Conservation (phyloP, 1,140 invertebrate species). For the Zaprionus africanus region DNA sequence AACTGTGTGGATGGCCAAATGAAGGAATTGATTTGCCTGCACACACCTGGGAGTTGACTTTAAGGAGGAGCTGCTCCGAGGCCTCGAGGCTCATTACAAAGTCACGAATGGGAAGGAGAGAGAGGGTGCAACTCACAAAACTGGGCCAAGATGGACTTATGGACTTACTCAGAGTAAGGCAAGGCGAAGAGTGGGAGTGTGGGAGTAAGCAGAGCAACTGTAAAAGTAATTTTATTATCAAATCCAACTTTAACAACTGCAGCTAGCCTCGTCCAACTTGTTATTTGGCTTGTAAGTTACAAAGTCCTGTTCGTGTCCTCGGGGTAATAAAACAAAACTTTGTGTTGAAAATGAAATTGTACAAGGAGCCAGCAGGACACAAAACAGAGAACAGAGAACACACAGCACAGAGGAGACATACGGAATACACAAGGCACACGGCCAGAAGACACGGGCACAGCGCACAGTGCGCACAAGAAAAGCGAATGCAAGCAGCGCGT, state of each 20-base stretch:
- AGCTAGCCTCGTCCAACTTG: slow-evolving; percentile 69
- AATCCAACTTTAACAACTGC: slow-evolving; percentile 81
- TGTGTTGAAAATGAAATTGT: slow-evolving; percentile 83
- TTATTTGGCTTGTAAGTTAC: slow-evolving; percentile 83
- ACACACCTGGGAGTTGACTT: slow-evolving; percentile 12
- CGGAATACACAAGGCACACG: slow-evolving; percentile 17
- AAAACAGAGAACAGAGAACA: background rate
- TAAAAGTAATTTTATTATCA: slow-evolving; percentile 83
- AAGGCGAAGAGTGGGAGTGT: background rate
- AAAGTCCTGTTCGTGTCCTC: slow-evolving; percentile 82
- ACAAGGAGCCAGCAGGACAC: slow-evolving; percentile 41
- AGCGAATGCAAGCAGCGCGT: slow-evolving; percentile 48
- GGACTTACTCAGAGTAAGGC: slow-evolving; percentile 40
- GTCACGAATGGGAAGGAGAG: slow-evolving; percentile 46
- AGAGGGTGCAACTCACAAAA: slow-evolving; percentile 28
- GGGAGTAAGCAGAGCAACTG: slow-evolving; percentile 39
- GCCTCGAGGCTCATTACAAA: slow-evolving; percentile 69
- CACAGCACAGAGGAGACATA: slow-evolving; percentile 3
- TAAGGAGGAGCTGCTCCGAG: slow-evolving; percentile 17
- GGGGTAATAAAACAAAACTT: slow-evolving; percentile 82
- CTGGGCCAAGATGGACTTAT: slow-evolving; percentile 70
- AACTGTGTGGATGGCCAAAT: slow-evolving; percentile 32
- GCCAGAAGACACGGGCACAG: slow-evolving; percentile 17
- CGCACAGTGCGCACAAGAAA: slow-evolving; percentile 9
- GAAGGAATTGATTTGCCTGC: slow-evolving; percentile 4